These are phyloP conservation scores for Stenurella melanura DNA, from an alignment of 2,888 invertebrate species.

Conservation along the genomic window DNA sequence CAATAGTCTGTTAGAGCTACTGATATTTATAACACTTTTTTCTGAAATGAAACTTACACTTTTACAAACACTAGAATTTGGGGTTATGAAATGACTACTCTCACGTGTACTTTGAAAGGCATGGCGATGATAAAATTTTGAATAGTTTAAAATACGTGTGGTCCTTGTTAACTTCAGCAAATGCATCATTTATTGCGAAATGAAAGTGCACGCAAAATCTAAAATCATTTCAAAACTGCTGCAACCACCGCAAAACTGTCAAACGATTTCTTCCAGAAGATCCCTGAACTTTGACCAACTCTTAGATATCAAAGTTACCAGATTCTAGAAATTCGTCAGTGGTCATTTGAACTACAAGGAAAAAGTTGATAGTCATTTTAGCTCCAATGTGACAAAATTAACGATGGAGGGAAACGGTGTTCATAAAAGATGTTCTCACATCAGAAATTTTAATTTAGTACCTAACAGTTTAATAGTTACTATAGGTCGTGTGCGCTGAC, in stretches of 20 bases:
- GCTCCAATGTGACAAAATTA: too few relatives aligned
- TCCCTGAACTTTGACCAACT: not conserved
- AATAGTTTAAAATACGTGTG: slow-evolving; percentile 29
- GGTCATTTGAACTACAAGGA: slow-evolving; percentile 5
- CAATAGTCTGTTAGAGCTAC: slow-evolving; percentile 23
- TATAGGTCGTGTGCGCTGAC: too few relatives aligned
- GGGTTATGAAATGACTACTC: slow-evolving; percentile 33
- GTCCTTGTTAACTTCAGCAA: slow-evolving; percentile 38
- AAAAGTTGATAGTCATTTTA: too few relatives aligned
- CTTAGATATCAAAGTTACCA: not conserved
- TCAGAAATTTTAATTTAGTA: too few relatives aligned
- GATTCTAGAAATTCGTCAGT: not conserved
- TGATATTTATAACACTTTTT: not conserved
- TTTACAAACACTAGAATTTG: slow-evolving; percentile 24
- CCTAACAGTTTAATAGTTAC: too few relatives aligned
- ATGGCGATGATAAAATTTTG: slow-evolving; percentile 31
- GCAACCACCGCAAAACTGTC: not conserved
- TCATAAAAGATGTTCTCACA: too few relatives aligned
- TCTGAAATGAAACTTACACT: slow-evolving; percentile 12
- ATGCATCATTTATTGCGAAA: slow-evolving; percentile 34
- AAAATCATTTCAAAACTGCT: slow-evolving; percentile 7
- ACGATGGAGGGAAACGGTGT: too few relatives aligned
- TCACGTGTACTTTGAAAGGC: slow-evolving; percentile 32
- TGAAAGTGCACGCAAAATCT: not conserved
- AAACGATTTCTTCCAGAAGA: slow-evolving; percentile 6